Conservation (phyloP, 2,888 invertebrate genomes). For the Hemicrepidius hirtus region DNA sequence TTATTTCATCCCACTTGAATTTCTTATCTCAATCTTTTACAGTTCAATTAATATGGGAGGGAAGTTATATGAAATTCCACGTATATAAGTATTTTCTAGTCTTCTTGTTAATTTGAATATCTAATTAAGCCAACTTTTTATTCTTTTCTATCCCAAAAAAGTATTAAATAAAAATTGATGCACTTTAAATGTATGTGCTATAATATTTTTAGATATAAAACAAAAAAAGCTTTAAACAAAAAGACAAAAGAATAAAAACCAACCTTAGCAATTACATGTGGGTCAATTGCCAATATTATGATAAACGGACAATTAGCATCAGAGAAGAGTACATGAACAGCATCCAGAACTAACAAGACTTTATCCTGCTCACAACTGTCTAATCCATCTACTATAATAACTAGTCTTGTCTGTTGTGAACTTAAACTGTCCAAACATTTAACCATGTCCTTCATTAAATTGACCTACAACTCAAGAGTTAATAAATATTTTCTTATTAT, state of each 20-base stretch:
- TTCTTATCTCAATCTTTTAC: no score
- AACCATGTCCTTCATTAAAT: slow-evolving; percentile 76
- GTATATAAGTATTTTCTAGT: no score
- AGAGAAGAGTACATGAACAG: slow-evolving; percentile 95
- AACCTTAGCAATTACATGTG: slow-evolving; percentile 98
- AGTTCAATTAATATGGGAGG: no score
- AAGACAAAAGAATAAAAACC: slow-evolving; percentile 50
- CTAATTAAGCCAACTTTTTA: no score
- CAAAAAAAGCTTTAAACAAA: not conserved
- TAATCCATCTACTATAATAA: slow-evolving; percentile 96
- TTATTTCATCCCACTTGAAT: no score
- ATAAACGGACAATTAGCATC: slow-evolving; percentile 97
- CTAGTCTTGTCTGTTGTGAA: slow-evolving; percentile 93
- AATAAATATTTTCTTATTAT: not conserved
- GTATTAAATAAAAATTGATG: no score
- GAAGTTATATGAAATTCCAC: no score
- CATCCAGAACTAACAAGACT: slow-evolving; percentile 93
- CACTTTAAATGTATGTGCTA: no score
- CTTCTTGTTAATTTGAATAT: no score
- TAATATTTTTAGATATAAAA: no score
- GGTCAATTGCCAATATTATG: slow-evolving; percentile 96
- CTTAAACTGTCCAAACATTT: slow-evolving; percentile 95
- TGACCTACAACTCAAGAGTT: slow-evolving; percentile 61
- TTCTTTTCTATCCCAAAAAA: no score
- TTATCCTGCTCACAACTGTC: slow-evolving; percentile 99